These are phyloP conservation scores for Caenorhabditis brenneri DNA, from an alignment of 1,140 invertebrate genomes.

Conservation along the genomic window DNA sequence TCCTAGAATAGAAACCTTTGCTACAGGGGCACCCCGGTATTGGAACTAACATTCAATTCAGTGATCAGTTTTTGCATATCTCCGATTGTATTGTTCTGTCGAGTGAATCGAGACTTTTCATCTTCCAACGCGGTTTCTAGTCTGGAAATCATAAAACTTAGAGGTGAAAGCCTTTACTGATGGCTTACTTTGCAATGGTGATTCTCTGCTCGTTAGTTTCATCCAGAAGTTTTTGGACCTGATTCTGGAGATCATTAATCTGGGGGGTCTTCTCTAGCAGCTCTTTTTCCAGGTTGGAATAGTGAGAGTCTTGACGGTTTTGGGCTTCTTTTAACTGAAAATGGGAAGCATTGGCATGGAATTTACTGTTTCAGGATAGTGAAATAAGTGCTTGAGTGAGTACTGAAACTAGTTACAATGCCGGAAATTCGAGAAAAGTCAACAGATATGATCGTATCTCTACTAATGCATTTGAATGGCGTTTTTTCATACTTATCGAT, in stretches of 20 bases:
- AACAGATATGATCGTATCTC: too few relatives aligned
- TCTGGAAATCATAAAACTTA: background rate
- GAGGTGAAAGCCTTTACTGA: too few relatives aligned
- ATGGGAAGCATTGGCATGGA: too few relatives aligned
- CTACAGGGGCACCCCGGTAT: too few relatives aligned
- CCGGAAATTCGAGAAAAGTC: too few relatives aligned
- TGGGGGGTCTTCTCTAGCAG: background rate
- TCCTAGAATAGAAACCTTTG: too few relatives aligned
- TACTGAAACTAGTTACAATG: too few relatives aligned
- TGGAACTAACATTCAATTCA: slow-evolving; percentile 47
- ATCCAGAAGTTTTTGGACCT: background rate
- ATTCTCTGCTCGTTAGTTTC: background rate
- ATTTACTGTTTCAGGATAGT: too few relatives aligned
- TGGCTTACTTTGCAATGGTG: background rate
- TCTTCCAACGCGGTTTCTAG: too few relatives aligned
- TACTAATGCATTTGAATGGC: too few relatives aligned
- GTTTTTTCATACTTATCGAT: too few relatives aligned
- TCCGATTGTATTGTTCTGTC: slow-evolving; percentile 46
- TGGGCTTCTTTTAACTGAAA: background rate
- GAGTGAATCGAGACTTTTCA: background rate
- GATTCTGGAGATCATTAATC: slow-evolving; percentile 17
- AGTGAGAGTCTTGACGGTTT: background rate
- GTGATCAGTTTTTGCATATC: slow-evolving; percentile 50
- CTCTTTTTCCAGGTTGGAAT: background rate
- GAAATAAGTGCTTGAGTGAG: too few relatives aligned